Percentiles rank a stretch among this genome's conserved stretches.
Conservation (phyloP, 35 echinoderm and acorn worm genomes). For the Ptychodera flava region DNA sequence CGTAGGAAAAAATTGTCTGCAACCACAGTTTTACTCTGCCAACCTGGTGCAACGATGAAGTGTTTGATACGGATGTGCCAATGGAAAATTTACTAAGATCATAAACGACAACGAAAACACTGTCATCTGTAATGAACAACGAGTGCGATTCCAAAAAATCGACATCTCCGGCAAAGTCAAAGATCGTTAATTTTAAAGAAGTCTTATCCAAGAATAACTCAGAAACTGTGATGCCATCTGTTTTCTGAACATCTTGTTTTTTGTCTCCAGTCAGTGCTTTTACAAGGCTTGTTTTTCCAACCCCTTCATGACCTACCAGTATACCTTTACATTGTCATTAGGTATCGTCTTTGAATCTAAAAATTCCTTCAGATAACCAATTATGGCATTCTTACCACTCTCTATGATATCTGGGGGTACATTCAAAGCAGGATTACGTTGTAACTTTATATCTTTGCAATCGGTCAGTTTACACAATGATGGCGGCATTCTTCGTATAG, state of each 20-base stretch:
- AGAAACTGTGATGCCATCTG: not conserved
- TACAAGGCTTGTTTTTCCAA: not conserved
- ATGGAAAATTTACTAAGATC: not conserved
- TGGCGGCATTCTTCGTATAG: not conserved
- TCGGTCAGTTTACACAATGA: not conserved
- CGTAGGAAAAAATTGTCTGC: not conserved
- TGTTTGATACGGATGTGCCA: too few species aligned
- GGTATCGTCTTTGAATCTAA: not conserved
- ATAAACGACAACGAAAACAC: not conserved
- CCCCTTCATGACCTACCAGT: not conserved
- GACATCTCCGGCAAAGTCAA: not conserved
- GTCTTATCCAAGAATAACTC: not conserved
- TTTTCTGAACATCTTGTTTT: not conserved
- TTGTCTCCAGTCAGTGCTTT: not conserved
- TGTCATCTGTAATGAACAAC: not conserved
- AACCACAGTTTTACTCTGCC: not conserved
- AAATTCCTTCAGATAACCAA: not conserved
- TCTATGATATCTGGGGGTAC: not conserved
- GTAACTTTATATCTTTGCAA: not conserved
- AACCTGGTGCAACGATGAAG: not conserved
- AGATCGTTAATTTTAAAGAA: not conserved
- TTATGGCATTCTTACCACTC: not conserved
- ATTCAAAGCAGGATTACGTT: not conserved
- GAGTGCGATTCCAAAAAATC: not conserved
- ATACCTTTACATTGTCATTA: not conserved